Evolutionary conservation across 2,113 vertebrate species (phyloP), one percentile per base, ranked within the genome.

Genomic region (Pterocles burchelli): DNA sequence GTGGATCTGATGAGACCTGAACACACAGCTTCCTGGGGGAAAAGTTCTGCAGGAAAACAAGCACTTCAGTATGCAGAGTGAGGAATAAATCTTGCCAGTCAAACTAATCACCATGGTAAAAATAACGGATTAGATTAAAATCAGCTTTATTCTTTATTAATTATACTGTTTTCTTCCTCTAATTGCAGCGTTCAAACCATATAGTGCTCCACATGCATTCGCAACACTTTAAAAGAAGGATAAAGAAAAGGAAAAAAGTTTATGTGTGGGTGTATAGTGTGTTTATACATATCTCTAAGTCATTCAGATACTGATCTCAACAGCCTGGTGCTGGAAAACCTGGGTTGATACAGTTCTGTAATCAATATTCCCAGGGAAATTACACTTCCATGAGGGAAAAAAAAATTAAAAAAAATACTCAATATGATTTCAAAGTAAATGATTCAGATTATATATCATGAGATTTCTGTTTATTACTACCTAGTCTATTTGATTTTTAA

Each of bases 401-500:
- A 87, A 62, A 17, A 17, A 10, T 7, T 28, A 26, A 15, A 16
- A 2, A 57, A 46, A 41, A 46, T 83, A 49, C 54, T 71, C n/a
- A 31, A 84, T 76, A 62, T 89, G 73, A 85, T 97, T 97, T 90
- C 70, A 82, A 93, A 84, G 52, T 33, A 86, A 88, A 55, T 59
- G 24, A 76, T 91, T 71, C 71, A 91, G 55, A 87, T 62, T 55
- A 85, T 66, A 46, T 11, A 92, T 91, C 21, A 76, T 5, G 3
- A 72, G 63, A 77, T 86, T 91, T 89, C 84, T 95, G 57, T 83
- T 92, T 93, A 84, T 88, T 79, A 87, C 66, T 77, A 76, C 46
- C 58, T 91, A 73, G 58, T 94, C 84, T 48, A 90, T 51, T 38
- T 74, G 70, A 87, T 67, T 94, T 96, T 97, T 90, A 95, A 93